Conservation (phyloP, 2,888 invertebrate species). For the Acronicta aceris region DNA sequence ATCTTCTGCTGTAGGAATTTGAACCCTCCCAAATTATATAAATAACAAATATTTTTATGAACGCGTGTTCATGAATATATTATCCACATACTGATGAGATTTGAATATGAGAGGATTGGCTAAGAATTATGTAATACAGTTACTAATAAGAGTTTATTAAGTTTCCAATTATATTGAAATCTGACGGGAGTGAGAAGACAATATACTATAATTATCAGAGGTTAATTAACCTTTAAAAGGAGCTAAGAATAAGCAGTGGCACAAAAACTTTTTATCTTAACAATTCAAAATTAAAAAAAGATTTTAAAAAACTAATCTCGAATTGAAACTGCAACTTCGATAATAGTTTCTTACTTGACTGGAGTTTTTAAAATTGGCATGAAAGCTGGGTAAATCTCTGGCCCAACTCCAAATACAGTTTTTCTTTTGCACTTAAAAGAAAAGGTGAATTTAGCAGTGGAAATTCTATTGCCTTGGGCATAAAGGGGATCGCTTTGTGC, state of each 20-base stretch:
- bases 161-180: no score
- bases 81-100: no score
- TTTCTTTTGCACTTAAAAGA: slow-evolving; percentile 70
- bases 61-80: no score
- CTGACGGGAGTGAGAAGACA: background rate
- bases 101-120: no score
- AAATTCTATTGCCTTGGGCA: slow-evolving; percentile 64
- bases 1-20: no score
- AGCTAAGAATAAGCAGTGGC: background rate
- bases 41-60: no score
- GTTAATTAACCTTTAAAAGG: background rate
- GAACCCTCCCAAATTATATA: no score
- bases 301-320: slow-evolving; percentile 21
- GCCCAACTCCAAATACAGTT: slow-evolving; percentile 53
- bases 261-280: slow-evolving; percentile 9
- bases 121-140: no score
- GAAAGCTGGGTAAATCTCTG: slow-evolving; percentile 49
- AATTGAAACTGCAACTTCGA: slow-evolving; percentile 41
- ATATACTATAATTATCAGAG: background rate
- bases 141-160: no score
- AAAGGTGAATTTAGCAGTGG: slow-evolving; percentile 60
- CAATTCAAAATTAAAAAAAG: slow-evolving; percentile 24
- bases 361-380: slow-evolving; percentile 54
- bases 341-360: slow-evolving; percentile 44
- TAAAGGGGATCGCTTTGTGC: slow-evolving; percentile 56